phyloP scores from a whole-genome alignment of 2,797 vertebrate genomes.

The Microhierax caerulescens region DNA sequence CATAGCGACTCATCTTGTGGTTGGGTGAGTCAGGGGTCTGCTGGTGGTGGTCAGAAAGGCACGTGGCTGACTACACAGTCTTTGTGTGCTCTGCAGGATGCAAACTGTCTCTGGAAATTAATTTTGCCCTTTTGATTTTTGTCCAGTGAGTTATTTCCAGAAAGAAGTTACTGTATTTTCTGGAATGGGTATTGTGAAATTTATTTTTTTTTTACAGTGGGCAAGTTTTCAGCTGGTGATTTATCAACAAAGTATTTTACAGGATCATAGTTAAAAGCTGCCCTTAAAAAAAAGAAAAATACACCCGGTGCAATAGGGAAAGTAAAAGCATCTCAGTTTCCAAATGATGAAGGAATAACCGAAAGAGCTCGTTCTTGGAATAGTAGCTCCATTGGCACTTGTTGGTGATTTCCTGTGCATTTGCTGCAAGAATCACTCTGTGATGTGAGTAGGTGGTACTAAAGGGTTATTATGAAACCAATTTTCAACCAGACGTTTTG shows the following conservation, averaged over 20 bases:
- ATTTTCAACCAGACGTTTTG: constrained; percentile 62
- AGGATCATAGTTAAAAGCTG: constrained; percentile 63
- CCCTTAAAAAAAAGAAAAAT: constrained; percentile 23
- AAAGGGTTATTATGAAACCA: constrained; percentile 72
- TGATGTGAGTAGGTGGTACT: constrained; percentile 79
- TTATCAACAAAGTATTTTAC: constrained; percentile 73
- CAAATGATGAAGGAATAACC: constrained; percentile 50
- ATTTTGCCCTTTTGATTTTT: constrained; percentile 70
- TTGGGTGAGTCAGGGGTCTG: constrained; percentile 73
- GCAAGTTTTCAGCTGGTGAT: constrained; percentile 74
- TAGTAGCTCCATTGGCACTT: constrained; percentile 50
- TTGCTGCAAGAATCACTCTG: constrained; percentile 43
- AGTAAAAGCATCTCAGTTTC: constrained; percentile 67
- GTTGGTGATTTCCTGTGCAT: constrained; percentile 70
- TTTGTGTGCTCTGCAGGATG: constrained; percentile 66
- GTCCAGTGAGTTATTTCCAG: constrained; percentile 80
- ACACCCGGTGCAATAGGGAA: constrained; percentile 40
- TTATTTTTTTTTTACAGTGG: constrained; percentile 33
- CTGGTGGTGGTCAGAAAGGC: constrained; percentile 67
- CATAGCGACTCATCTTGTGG: constrained; percentile 63
- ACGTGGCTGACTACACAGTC: constrained; percentile 67
- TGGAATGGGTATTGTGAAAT: constrained; percentile 79
- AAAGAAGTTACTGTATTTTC: constrained; percentile 78
- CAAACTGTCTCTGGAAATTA: constrained; percentile 51
- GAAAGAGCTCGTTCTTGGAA: constrained; percentile 67